Base-by-base conservation (phyloP, 2,888 invertebrate species). In the Cetonia aurata region DNA sequence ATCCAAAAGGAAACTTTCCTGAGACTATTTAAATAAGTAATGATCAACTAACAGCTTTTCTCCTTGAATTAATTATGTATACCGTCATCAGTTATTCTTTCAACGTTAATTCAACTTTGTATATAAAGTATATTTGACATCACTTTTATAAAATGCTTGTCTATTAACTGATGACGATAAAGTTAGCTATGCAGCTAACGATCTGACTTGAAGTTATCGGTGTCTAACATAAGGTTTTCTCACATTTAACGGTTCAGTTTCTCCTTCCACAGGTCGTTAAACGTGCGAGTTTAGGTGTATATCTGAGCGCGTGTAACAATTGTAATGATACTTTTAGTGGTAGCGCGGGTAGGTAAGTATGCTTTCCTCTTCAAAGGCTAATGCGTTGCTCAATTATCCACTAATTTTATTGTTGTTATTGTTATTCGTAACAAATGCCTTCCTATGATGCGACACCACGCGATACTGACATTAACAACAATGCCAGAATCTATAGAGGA, bases 401-500 rank as follows among this genome's bases (percentile, higher is more conserved):
- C 75, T 75, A 76, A 75, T 75, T 76, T 74, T 70, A 74, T 71
- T 72, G 72, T 70, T 70, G 73, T 71, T 74, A 74, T 75, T 73
- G 75, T 77, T 77, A 72, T 73, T 75, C 73, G 74, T 75, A 73
- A 72, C 71, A 69, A 71, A 73, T 72, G 69, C 68, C 52, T 72
- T 67, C 67, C 53, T 31, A 19, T 25, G 37, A 33, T 52, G 50
- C 59, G 52, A 57, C 66, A 77, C 77, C 80, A 79, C 79, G 80
- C 80, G 78, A 80, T 79, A 78, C 77, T 76, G 75, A 76, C 79
- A 80, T 80, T 79, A 79, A 76, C 73, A 72, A 68, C 42, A 52
- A 72, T 71, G 74, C 77, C 75, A 73, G 74, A 75, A n/a, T n/a
- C 25, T 25, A 25, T 25, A 25, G 73, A 72, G 15, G 50, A 48